Base-by-base conservation (phyloP, 2,113 vertebrate species). In the Podiceps cristatus region DNA sequence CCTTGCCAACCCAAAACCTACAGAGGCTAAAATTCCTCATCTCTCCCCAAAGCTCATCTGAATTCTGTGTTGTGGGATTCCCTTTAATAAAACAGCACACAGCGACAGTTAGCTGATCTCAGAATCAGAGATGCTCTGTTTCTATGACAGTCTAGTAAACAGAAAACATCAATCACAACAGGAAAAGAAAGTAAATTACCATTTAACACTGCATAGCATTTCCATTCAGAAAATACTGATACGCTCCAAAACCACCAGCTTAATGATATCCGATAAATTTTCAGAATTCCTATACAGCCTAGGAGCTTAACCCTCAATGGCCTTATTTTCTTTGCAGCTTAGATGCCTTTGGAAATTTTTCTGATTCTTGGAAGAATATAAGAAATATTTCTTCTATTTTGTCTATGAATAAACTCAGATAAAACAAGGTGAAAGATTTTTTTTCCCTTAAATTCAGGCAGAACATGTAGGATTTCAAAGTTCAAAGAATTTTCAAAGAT, bases 201-300 rank as follows among this genome's bases (percentile, higher is more conserved):
- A 60, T 72, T 91, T 66, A 85, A 6, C 24, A 40, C 22, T 66
- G 33, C 23, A 62, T 27, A 84, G 3, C 5, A 88, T 56, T 92
- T 95, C 40, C 27, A 45, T 86, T 93, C 75, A 86, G 28, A 71
- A 96, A 83, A 86, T 31, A 81, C 14, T 40, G 47, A 44, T 68
- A 35, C 18, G 12, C 13, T 84, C 6, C 5, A 72, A 88, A 95
- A 86, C 11, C 11, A 80, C n/a, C 71, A 92, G 10, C 20, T 76
- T 86, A 50, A 71, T 55, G 13, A 10, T 63, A 22, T 55, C 28
- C 0, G 7, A 78, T 49, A 86, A 56, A 10, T 73, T 90, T 82
- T 94, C 59, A 74, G 19, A 94, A 80, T 66, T 86, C 16, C 6
- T 88, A 14, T 29, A 27, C 14, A 86, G 13, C 28, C 28, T 73